These are phyloP conservation scores for Tineola bisselliella DNA, from an alignment of 2,888 invertebrate species.

Conservation along the genomic window DNA sequence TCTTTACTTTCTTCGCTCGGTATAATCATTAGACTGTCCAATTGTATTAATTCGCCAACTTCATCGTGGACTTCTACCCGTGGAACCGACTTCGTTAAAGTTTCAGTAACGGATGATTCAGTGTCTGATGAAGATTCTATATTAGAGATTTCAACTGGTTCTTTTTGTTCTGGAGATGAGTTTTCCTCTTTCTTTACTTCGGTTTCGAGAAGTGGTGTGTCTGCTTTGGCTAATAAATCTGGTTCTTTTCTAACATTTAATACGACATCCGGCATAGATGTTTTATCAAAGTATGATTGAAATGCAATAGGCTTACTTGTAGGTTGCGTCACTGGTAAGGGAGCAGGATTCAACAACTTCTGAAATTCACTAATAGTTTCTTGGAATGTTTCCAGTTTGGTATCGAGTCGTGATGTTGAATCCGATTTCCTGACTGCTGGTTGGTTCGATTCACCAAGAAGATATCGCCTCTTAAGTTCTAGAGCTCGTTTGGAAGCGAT, in stretches of 20 bases:
- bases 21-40: slow-evolving; percentile 69
- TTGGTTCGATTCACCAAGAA: slow-evolving; percentile 76
- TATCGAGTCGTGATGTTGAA: slow-evolving; percentile 84
- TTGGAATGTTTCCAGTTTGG: slow-evolving; percentile 84
- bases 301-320: slow-evolving; percentile 34
- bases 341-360: slow-evolving; percentile 82
- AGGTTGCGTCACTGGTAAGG: slow-evolving; percentile 37
- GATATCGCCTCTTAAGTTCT: slow-evolving; percentile 85
- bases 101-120: slow-evolving; percentile 47
- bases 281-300: slow-evolving; percentile 21
- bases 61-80: slow-evolving; percentile 78
- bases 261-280: slow-evolving; percentile 10
- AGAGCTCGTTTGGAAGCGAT: slow-evolving; percentile 88
- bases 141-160: slow-evolving; percentile 44
- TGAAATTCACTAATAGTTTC: slow-evolving; percentile 90
- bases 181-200: neutral
- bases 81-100: slow-evolving; percentile 66
- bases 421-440: slow-evolving; percentile 83
- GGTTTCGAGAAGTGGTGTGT: neutral
- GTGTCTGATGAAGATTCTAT: slow-evolving; percentile 67
- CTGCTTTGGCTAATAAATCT: slow-evolving; percentile 57
- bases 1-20: slow-evolving; percentile 28
- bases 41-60: slow-evolving; percentile 72
- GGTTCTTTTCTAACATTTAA: neutral
- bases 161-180: slow-evolving; percentile 37